Evolutionary conservation across 2,113 vertebrate species (phyloP).

Genomic region (Lagopus leucura): DNA sequence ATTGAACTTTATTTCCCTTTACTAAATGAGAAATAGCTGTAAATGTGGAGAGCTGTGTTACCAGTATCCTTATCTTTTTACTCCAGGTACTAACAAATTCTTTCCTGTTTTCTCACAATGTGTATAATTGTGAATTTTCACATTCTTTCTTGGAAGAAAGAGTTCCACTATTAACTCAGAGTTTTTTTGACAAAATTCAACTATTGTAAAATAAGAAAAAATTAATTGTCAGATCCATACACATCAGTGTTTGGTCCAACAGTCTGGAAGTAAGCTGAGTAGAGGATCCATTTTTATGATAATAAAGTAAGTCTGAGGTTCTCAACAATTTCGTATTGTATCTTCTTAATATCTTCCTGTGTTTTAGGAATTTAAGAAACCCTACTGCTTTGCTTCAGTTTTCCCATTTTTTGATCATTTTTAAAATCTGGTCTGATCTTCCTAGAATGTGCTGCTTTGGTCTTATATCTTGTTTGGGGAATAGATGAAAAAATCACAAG

Average conservation of each 20-base stretch:
- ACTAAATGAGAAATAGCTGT: background rate
- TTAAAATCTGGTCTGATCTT: background rate
- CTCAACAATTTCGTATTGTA: background rate
- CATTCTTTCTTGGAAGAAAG: background rate
- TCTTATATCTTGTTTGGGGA: slow-evolving; percentile 11
- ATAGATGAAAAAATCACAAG: background rate
- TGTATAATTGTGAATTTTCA: background rate
- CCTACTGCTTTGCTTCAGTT: background rate
- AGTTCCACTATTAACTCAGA: background rate
- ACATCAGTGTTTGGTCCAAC: background rate
- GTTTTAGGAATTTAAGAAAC: background rate
- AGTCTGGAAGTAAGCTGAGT: background rate
- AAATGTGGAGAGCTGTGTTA: background rate
- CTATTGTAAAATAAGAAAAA: background rate
- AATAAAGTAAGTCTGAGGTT: background rate
- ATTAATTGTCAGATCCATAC: background rate
- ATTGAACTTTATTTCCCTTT: background rate
- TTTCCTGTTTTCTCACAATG: background rate
- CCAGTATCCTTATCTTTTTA: background rate
- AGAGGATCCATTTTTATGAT: background rate
- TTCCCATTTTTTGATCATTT: background rate
- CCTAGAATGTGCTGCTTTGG: background rate
- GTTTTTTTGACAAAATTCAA: background rate
- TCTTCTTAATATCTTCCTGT: background rate
- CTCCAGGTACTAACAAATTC: background rate